phyloP scores from a whole-genome alignment of 1,140 invertebrate species.

The Eumaeus atala region DNA sequence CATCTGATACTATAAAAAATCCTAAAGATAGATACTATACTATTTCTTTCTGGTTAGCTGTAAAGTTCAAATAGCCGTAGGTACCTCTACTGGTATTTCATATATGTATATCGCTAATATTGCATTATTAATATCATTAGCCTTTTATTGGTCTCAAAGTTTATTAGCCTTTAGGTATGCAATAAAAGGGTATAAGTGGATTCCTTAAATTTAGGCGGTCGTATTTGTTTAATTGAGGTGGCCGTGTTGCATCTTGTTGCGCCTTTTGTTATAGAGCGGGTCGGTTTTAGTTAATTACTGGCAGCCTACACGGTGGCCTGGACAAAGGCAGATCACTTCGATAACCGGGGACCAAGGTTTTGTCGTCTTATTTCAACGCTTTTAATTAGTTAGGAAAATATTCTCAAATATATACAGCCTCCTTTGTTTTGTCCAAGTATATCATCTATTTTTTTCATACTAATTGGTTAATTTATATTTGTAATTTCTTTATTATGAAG shows the following conservation, averaged over 20 bases:
- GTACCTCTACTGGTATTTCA: too few relatives aligned
- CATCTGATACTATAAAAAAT: too few relatives aligned
- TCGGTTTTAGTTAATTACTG: slow-evolving; percentile 68
- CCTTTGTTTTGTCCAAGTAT: slow-evolving; percentile 45
- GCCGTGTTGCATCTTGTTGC: slow-evolving; percentile 21
- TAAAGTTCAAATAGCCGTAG: too few relatives aligned
- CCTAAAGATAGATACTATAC: too few relatives aligned
- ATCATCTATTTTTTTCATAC: too few relatives aligned
- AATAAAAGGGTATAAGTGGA: slow-evolving; percentile 5
- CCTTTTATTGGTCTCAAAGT: too few relatives aligned
- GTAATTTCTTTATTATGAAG: too few relatives aligned
- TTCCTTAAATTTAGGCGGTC: slow-evolving; percentile 9
- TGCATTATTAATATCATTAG: too few relatives aligned
- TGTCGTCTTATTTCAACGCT: slow-evolving; percentile 68
- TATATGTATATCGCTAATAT: too few relatives aligned
- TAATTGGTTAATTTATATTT: too few relatives aligned
- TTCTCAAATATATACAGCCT: slow-evolving; percentile 63
- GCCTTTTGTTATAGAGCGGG: slow-evolving; percentile 39
- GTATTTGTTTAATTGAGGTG: not conserved
- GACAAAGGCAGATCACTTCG: slow-evolving; percentile 65
- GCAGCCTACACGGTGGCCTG: slow-evolving; percentile 59
- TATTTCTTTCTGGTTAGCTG: too few relatives aligned
- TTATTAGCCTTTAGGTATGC: not conserved
- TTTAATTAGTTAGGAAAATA: slow-evolving; percentile 74
- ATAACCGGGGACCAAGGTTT: slow-evolving; percentile 59